Conservation (phyloP, 1,140 invertebrate species). For the Drosophila aff. region DNA sequence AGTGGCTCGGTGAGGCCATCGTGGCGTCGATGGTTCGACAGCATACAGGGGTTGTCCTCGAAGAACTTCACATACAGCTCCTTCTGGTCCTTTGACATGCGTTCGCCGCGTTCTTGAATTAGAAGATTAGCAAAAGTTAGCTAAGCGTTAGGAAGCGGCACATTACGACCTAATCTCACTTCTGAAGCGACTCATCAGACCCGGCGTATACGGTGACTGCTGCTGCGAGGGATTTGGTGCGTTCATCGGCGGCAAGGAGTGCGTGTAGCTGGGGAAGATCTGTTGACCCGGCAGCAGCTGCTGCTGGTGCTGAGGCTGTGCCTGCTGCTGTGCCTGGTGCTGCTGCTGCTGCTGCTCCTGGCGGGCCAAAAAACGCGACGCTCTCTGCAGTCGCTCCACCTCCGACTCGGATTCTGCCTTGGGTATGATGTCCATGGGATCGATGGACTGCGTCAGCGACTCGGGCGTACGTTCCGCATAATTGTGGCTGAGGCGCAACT, state of each 20-base stretch:
- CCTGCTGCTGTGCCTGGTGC: conserved; percentile 48
- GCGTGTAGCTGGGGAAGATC: conserved; percentile 69
- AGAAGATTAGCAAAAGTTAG: not conserved
- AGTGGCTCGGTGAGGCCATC: conserved; percentile 76
- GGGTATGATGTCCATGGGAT: conserved; percentile 79
- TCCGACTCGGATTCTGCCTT: conserved; percentile 74
- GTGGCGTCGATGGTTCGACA: conserved; percentile 76
- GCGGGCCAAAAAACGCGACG: conserved; percentile 59
- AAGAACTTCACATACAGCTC: conserved; percentile 82
- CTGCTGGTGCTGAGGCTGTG: conserved; percentile 58
- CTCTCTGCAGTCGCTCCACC: conserved; percentile 56
- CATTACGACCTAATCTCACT: conserved; percentile 57
- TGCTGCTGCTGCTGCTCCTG: conserved; percentile 53
- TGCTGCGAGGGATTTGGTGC: conserved; percentile 61
- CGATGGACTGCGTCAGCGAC: conserved; percentile 74
- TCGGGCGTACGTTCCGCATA: conserved; percentile 68
- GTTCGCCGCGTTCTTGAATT: conserved; percentile 73
- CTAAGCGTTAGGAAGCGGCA: not conserved
- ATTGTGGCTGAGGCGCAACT: conserved; percentile 56
- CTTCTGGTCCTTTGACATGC: conserved; percentile 83
- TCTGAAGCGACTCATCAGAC: conserved; percentile 78
- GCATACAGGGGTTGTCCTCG: conserved; percentile 82
- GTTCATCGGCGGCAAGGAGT: conserved; percentile 66
- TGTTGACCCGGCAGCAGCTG: conserved; percentile 61
- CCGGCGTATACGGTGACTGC: conserved; percentile 68